Evolutionary conservation across 1,140 invertebrate species (phyloP), one percentile per base, ranked within the genome.

Genomic region (Bombus vancouverensis): DNA sequence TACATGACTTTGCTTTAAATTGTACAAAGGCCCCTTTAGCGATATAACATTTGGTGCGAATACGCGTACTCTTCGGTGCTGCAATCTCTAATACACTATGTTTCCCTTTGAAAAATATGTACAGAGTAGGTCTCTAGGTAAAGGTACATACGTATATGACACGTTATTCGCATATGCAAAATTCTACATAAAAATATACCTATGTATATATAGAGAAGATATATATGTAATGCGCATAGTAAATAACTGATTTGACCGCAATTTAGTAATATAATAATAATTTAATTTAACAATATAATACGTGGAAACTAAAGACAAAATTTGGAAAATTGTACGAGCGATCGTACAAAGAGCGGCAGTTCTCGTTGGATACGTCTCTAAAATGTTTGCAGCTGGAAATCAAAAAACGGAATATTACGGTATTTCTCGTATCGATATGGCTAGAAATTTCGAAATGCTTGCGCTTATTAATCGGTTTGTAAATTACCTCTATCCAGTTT

Each of bases 11-110:
- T 89, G 88, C 75, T 84, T 70, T 81, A 65, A 78, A 89, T 89
- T 89, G 87, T 71, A 89, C 87, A 89, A 89, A 89, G 85, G 79
- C 86, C 57, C 87, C 74, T 86, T 77, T 57, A 86, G 84, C 88
- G 87, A 89, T 74, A 86, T 65, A 78, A 66, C 78, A 88, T 89
- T 80, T 85, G 83, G 32, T 42, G 57, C 57, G 83, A 34, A 78
- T 72, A 47, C 39, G 18, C 42, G 66, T 71, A 34, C 39, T 65
- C 28, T 85, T 85, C 68, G 83, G 5, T 32, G 34, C 53, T 65
- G 68, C 68, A 59, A 85, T 85, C 68, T 53, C 42, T 73, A 73
- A 80, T 71, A 80, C 53, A 1, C 18, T 73, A 39, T 39, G 66
- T 73, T 72, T 44, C 76, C 15, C 68, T 85, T 85, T 80, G 77